These are phyloP conservation scores for Thereva unica DNA, from an alignment of 2,888 invertebrate genomes.

Conservation along the genomic window DNA sequence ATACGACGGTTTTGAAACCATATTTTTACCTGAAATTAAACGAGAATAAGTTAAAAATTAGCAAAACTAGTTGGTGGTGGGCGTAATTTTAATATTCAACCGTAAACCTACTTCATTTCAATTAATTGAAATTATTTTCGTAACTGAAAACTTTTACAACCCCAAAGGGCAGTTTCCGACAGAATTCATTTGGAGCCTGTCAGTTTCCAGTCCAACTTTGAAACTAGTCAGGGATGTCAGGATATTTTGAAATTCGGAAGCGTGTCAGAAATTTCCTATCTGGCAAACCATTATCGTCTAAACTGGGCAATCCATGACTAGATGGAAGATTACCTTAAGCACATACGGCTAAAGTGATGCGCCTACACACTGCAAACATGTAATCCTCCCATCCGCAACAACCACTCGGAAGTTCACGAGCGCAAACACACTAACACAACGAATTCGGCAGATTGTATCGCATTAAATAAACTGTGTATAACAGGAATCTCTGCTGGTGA, in stretches of 20 bases:
- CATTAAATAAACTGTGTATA: slow-evolving; percentile 32
- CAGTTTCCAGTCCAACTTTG: too few species aligned
- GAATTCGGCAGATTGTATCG: slow-evolving; percentile 27
- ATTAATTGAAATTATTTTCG: not conserved
- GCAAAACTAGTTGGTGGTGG: not conserved
- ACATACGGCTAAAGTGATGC: too few species aligned
- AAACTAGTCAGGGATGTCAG: too few species aligned
- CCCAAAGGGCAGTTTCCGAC: not conserved
- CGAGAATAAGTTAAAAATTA: not conserved
- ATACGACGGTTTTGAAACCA: slow-evolving; percentile 97
- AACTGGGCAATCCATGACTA: too few species aligned
- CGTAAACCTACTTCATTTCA: too few species aligned
- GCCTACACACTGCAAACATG: too few species aligned
- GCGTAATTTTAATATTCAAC: too few species aligned
- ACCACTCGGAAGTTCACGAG: not conserved
- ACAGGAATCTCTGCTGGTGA: slow-evolving; percentile 46
- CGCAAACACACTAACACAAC: slow-evolving; percentile 5
- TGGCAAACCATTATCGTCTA: too few species aligned
- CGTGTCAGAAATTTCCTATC: too few species aligned
- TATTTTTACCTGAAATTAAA: slow-evolving; percentile 63
- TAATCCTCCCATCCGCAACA: not conserved
- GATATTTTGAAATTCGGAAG: too few species aligned
- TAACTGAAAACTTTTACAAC: not conserved
- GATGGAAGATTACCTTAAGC: too few species aligned
- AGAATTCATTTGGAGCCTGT: too few species aligned